Evolutionary conservation across 2,888 invertebrate species (phyloP), one percentile per base, ranked within the genome.

Genomic region (Octonoba sinensis): DNA sequence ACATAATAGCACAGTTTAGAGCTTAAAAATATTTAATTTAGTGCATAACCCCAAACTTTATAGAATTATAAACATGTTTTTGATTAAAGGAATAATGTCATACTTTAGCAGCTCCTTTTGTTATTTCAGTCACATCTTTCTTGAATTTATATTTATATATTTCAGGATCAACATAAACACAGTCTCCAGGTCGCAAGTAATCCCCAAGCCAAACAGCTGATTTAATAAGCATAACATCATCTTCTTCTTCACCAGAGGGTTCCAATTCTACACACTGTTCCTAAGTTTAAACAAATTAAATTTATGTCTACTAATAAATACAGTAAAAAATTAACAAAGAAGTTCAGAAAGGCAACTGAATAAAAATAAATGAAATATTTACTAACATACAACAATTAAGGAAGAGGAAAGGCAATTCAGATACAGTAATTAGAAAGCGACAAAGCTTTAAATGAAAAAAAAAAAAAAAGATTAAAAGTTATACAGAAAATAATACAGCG

Each of bases 101-200:
- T 36, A 36, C 36, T 36, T 36, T 13, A 46, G 16, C 59, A 22
- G 27, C 44, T 13, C 8, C 47, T 44, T 49, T 66, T 0, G 51
- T 1, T 8, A 36, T 36, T 8, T 36, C 36, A 36, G 8, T 36
- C 36, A 24, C 27, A 11, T 71, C 47, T 47, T 59, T 71, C 24
- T 18, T 20, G n/a, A 22, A 60, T 4, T 47, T 46, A 54, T 93
- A 91, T 85, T 90, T 91, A 84, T 92, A 92, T 2, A 91, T 91
- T 11, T 91, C 91, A 0, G 93, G 92, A 82, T 91, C 90, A 0
- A 95, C 88, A 87, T 93, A 94, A 11, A 94, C 93, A 22, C 92
- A 92, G 84, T 91, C 91, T 0, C 94, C 94, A 73, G 92, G 90
- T 85, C 90, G 91, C 86, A 91, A 93, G 24, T 91, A 91, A 66